Evolutionary conservation across 2,888 invertebrate species (phyloP), one percentile per base, ranked within the genome.

Genomic region (Sipha maydis): DNA sequence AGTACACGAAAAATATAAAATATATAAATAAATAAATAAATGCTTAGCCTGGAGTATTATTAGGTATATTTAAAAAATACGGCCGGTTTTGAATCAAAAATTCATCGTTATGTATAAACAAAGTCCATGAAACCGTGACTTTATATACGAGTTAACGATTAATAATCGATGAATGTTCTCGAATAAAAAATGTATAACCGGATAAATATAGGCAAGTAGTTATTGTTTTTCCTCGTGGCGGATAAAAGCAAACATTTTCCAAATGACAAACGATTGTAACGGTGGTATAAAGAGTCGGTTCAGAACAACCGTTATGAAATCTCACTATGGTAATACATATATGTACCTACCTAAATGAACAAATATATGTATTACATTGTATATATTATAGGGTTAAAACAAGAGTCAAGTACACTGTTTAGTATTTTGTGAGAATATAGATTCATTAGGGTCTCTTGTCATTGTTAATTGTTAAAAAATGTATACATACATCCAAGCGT

Each of bases 401-500:
- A 83, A 83, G 34, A 83, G 73, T 34, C 56, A 31, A 83, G 56
- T 56, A 34, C n/a, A 75, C 34, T 83, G 3, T 75, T 83, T 83
- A 34, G 54, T 38, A 73, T 83, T 83, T 83, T 25, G 82, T 71
- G 14, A 54, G 54, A 54, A 83, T 71, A 76, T 76, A 76, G 31
- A 77, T 77, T 85, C 84, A 85, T 85, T 85, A 85, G 61, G n/a
- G 76, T 85, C 76, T 67, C 41, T 85, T 85, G 84, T 85, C 38
- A 25, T 84, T 76, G 61, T 84, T 77, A 77, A 85, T 85, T 85
- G 84, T 85, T 77, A 61, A 85, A 85, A 84, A 75, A 84, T 76
- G 76, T 25, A 85, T 76, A 76, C 76, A 85, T 76, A 76, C 76
- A 9, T 28, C 76, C 76, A 67, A 85, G 41, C 84, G 56, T 84